Evolutionary conservation across 2,888 invertebrate genomes (phyloP), one percentile per base, ranked within the genome.

Genomic region (Coremacera marginata): DNA sequence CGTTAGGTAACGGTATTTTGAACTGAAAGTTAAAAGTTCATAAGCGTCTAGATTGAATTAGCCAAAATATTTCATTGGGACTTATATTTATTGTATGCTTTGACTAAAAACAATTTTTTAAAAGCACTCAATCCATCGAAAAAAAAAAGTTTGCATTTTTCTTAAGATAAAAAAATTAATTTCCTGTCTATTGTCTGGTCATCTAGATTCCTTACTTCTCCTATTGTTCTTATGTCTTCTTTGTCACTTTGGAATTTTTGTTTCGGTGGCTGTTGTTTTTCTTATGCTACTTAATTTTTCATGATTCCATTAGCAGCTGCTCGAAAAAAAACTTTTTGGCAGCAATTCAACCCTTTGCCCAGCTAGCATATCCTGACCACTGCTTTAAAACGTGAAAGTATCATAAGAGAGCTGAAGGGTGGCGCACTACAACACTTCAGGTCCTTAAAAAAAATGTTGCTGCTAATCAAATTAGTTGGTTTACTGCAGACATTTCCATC

Each of bases 221-320:
- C 3, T 63, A 1, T 67, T 37, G 16, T 37, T 37, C 0, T 63
- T 5, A n/a, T 19, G 5, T 37, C n/a, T 8, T 8, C 67, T 67
- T 27, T 57, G 19, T 25, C n/a, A 25, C 22, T 44, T 31, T 31
- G 31, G 31, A 4, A 7, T 44, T 44, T 9, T 44, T 44, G 11
- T 44, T 14, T 44, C 2, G 9, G 44, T 14, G 44, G 1, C 14
- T 44, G 25, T 60, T 11, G 5, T 60, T 11, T 31, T 86, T 85
- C 85, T 83, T 85, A 82, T 81, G 68, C 81, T 83, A 82, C 84
- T 86, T 85, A 86, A 86, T 85, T 83, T 86, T 85, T 84, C 84
- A 86, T 85, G 85, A 86, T 77, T 77, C 77, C 79, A 79, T 79
- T 79, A 79, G 77, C 65, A 70, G 16, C 65, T 37, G 37, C 52